A percentile compares a stretch with the other conserved stretches of the same genome.
Conservation (phyloP, 2,113 vertebrate genomes). For the Catharus bicknelli region DNA sequence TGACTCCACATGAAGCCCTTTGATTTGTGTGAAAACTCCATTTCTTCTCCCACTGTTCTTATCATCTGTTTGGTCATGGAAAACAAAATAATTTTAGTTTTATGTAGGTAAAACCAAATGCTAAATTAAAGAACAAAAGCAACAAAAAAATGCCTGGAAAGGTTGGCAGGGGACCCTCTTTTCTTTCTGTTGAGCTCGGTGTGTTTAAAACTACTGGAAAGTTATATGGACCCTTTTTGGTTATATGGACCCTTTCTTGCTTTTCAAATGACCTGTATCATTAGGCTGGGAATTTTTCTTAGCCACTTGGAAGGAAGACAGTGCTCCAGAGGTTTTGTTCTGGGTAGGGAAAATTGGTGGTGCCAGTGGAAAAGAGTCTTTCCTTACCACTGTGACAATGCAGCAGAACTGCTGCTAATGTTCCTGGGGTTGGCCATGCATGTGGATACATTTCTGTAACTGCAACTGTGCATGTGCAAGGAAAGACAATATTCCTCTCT, state of each 20-base stretch:
- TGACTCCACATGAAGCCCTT: background rate
- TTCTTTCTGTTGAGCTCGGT: background rate
- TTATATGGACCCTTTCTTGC: background rate
- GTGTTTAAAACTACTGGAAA: background rate
- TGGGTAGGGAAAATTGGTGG: background rate
- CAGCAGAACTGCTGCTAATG: background rate
- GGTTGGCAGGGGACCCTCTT: background rate
- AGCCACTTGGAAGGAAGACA: background rate
- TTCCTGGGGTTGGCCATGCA: fast-evolving
- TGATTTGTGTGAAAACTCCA: background rate
- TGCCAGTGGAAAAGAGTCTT: background rate
- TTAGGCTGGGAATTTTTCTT: background rate
- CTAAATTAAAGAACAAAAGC: background rate
- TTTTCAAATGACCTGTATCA: background rate
- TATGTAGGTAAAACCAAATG: background rate
- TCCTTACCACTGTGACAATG: background rate
- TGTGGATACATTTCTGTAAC: background rate
- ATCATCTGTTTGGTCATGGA: background rate
- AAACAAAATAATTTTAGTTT: background rate
- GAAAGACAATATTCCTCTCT: background rate
- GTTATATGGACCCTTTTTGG: background rate
- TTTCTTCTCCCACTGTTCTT: background rate
- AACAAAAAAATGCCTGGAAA: background rate
- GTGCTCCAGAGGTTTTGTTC: background rate
- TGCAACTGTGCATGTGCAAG: background rate